Evolutionary conservation across 92 coral and sea anemone genomes (phyloP).

Genomic region (Epizoanthus rinbou): DNA sequence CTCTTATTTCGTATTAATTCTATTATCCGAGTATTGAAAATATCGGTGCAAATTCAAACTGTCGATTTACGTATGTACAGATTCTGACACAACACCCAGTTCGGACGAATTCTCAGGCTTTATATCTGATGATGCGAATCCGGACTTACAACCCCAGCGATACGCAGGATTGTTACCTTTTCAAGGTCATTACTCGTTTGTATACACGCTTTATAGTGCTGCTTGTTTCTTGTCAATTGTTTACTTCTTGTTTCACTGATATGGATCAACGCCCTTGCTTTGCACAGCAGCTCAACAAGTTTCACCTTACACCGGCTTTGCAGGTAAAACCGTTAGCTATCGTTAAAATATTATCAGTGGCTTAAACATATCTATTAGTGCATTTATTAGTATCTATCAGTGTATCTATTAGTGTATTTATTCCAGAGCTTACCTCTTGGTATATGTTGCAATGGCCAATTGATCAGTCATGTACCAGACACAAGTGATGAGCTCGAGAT

Average conservation of each 20-base stretch:
- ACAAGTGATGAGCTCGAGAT: too few relatives aligned
- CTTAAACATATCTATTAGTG: too few relatives aligned
- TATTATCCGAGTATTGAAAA: not conserved
- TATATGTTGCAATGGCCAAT: too few relatives aligned
- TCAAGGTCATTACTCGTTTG: constrained; percentile 35
- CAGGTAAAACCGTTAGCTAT: constrained; percentile 41
- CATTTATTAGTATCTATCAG: too few relatives aligned
- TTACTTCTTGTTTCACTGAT: not conserved
- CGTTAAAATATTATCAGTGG: not conserved
- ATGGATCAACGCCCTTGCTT: not conserved
- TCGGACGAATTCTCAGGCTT: constrained; percentile 23
- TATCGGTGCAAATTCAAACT: not conserved
- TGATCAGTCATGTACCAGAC: too few relatives aligned
- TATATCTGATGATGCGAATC: not conserved
- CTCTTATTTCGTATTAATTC: not conserved
- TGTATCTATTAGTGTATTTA: too few relatives aligned
- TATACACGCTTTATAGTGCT: not conserved
- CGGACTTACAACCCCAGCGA: not conserved
- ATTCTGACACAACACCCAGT: not conserved
- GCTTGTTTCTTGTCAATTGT: not conserved
- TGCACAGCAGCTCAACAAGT: constrained; percentile 9
- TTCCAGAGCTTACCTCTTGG: too few relatives aligned
- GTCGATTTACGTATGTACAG: constrained; percentile 7
- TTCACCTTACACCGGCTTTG: constrained; percentile 10
- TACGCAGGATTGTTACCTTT: constrained; percentile 21